A percentile compares a stretch with the other conserved stretches of the same genome.
phyloP scores from a whole-genome alignment of 1,140 invertebrate species.

The Polypedilum vanderplanki region DNA sequence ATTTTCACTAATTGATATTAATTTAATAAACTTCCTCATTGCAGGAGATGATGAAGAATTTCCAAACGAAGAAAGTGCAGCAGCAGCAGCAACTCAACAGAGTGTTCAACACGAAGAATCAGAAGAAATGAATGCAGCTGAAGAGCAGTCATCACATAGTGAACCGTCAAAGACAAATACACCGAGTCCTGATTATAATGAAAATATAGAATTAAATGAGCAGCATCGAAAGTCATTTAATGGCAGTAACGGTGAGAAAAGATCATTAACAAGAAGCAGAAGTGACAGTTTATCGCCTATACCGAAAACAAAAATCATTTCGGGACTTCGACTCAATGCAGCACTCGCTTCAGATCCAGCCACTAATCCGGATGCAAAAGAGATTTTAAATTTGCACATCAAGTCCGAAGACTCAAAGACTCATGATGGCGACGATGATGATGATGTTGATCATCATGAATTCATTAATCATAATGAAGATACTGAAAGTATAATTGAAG shows the following conservation, averaged over 20 bases:
- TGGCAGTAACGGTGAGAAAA: conserved; percentile 55
- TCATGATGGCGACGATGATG: neutral
- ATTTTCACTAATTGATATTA: neutral
- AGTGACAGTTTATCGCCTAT: conserved; percentile 46
- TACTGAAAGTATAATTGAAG: conserved; percentile 26
- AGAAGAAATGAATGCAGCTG: conserved; percentile 29
- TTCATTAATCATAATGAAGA: conserved; percentile 30
- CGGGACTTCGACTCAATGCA: conserved; percentile 65
- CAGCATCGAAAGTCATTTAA: conserved; percentile 40
- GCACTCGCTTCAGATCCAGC: conserved; percentile 74
- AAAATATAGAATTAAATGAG: neutral
- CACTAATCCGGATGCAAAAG: conserved; percentile 51
- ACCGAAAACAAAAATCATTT: conserved; percentile 48
- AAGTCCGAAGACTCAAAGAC: neutral
- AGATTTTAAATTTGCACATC: conserved; percentile 36
- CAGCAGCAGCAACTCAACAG: neutral
- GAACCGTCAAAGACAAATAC: neutral
- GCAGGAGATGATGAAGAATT: conserved; percentile 21
- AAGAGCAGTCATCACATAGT: neutral
- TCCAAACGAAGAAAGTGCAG: neutral
- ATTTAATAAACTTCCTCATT: neutral
- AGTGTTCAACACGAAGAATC: neutral
- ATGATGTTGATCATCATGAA: conserved; percentile 34
- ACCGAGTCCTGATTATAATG: neutral
- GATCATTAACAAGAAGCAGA: conserved; percentile 40